A percentile compares a stretch with the other conserved stretches of the same genome.
Conservation (phyloP, 1,140 invertebrate species). For the Cepaea nemoralis region DNA sequence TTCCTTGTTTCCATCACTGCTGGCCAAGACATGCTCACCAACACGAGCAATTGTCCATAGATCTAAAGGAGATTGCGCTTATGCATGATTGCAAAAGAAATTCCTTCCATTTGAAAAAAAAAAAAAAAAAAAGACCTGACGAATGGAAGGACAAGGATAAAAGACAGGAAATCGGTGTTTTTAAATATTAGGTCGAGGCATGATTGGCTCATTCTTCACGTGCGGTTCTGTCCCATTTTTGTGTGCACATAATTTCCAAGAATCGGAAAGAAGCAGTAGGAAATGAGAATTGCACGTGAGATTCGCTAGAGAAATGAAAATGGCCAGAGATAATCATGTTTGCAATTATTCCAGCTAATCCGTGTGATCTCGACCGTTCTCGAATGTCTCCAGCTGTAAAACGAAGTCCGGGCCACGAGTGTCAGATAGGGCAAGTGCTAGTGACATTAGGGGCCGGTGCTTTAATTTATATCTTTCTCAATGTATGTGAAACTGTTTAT, state of each 20-base stretch:
- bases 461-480: too few relatives aligned
- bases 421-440: not conserved
- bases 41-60: not conserved
- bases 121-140: too few relatives aligned
- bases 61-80: not conserved
- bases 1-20: not conserved
- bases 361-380: not conserved
- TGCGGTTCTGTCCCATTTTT: not conserved
- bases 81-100: not conserved
- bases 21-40: not conserved
- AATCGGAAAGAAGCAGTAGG: not conserved
- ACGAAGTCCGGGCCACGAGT: not conserved
- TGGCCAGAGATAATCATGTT: constrained; percentile 28
- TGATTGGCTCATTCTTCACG: not conserved
- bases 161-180: not conserved
- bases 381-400: not conserved
- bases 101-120: not conserved
- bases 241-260: not conserved
- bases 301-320: not conserved
- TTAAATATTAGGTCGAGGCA: not conserved
- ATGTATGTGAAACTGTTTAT: too few relatives aligned
- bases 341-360: constrained; percentile 1
- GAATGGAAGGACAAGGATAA: constrained; percentile 1
- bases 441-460: too few relatives aligned
- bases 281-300: not conserved